These are phyloP conservation scores for Promerops cafer DNA, from an alignment of 2,113 vertebrate genomes.

Conservation along the genomic window DNA sequence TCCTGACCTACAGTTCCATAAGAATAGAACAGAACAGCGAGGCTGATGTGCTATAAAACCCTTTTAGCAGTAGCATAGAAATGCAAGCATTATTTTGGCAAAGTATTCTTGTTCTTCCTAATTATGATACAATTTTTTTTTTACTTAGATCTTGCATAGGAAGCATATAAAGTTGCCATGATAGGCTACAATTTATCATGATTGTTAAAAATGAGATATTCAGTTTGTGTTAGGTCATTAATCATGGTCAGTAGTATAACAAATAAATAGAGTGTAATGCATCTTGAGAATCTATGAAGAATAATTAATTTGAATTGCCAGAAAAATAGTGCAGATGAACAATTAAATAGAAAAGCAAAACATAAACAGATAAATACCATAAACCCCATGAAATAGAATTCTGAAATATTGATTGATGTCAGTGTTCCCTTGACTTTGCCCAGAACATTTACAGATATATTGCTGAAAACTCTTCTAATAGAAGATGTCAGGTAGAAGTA, in stretches of 20 bases:
- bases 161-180: slow-evolving; percentile 49
- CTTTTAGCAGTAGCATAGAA: not conserved
- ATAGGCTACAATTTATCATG: slow-evolving; percentile 51
- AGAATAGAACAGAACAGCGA: not conserved
- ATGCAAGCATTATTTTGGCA: not conserved
- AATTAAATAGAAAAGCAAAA: not conserved
- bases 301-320: slow-evolving; percentile 43
- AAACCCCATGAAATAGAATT: not conserved
- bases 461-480: not conserved
- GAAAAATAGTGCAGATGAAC: slow-evolving; percentile 22
- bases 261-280: slow-evolving; percentile 39
- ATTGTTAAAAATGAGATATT: slow-evolving; percentile 52
- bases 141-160: slow-evolving; percentile 31
- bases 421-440: not conserved
- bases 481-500: not conserved
- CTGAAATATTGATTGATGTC: not conserved
- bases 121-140: slow-evolving; percentile 47
- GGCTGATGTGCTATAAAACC: not conserved
- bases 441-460: not conserved
- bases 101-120: not conserved
- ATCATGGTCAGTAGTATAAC: slow-evolving; percentile 48
- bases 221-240: slow-evolving; percentile 32
- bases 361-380: not conserved
- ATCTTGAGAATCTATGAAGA: slow-evolving; percentile 25
- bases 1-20: not conserved